Evolutionary conservation across 1,140 invertebrate species (phyloP).

Genomic region (Drosophila virilis): DNA sequence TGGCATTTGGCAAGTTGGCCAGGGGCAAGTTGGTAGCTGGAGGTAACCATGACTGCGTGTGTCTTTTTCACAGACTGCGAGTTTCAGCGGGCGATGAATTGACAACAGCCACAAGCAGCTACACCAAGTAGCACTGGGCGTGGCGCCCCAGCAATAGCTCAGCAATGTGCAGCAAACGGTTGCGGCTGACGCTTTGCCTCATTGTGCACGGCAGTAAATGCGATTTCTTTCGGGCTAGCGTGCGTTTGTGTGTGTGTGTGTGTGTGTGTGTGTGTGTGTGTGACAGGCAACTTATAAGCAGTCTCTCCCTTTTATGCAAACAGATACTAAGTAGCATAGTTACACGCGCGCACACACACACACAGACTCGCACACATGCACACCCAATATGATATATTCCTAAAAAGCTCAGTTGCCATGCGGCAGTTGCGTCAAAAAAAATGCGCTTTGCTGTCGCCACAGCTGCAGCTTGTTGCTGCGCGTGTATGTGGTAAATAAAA

Average conservation of each 20-base stretch:
- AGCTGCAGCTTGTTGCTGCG: conserved; percentile 20
- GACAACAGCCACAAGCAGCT: conserved; percentile 20
- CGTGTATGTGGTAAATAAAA: conserved; percentile 69
- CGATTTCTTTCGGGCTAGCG: conserved; percentile 31
- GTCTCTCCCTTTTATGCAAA: conserved; percentile 52
- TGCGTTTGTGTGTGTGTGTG: conserved; percentile 13
- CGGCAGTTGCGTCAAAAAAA: conserved; percentile 16
- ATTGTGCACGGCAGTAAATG: conserved; percentile 41
- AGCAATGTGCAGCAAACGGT: conserved; percentile 26
- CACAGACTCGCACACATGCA: conserved; percentile 52
- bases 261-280: conserved; percentile 6
- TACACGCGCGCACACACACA: conserved; percentile 51
- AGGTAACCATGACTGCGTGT: conserved; percentile 53
- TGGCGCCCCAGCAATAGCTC: conserved; percentile 6
- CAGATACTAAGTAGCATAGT: conserved; percentile 79
- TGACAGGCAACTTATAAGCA: conserved; percentile 51
- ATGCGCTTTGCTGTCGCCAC: conserved; percentile 40
- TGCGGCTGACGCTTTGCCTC: conserved; percentile 49
- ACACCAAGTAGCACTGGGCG: background rate
- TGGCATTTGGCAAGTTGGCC: background rate
- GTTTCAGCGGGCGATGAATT: conserved; percentile 34
- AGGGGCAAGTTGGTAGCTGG: conserved; percentile 9
- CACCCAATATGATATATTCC: conserved; percentile 67
- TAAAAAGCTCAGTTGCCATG: conserved; percentile 49
- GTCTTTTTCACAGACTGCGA: conserved; percentile 49